Evolutionary conservation across 1,140 invertebrate species (phyloP).

Genomic region (Camponotus pennsylvanicus): DNA sequence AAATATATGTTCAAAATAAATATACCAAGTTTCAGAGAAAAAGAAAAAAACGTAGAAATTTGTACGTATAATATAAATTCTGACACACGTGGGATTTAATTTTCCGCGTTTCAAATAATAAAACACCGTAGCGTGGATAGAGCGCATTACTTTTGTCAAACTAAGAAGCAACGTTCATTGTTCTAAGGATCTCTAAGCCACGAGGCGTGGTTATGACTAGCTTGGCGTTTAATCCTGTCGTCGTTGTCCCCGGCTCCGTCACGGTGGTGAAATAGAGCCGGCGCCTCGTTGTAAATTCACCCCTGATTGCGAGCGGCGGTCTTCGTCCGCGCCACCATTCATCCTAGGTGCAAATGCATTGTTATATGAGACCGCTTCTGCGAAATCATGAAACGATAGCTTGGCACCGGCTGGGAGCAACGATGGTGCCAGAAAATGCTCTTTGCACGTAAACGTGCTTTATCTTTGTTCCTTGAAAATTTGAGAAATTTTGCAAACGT

Average conservation of each 20-base stretch:
- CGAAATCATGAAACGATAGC: constrained; percentile 68
- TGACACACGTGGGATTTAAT: constrained; percentile 13
- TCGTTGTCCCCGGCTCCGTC: constrained; percentile 68
- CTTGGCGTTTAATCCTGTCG: constrained; percentile 65
- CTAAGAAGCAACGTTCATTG: constrained; percentile 50
- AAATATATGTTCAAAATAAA: not conserved
- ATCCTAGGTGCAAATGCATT: constrained; percentile 54
- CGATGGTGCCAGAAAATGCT: constrained; percentile 45
- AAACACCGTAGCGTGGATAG: not conserved
- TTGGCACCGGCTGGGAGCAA: constrained; percentile 50
- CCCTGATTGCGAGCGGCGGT: constrained; percentile 68
- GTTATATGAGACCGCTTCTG: constrained; percentile 72
- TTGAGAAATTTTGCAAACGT: not conserved
- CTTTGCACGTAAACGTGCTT: constrained; percentile 45
- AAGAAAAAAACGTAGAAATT: not conserved
- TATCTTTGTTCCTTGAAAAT: constrained; percentile 4
- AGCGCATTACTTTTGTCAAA: constrained; percentile 50
- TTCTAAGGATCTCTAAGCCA: constrained; percentile 65
- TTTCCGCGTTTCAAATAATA: constrained; percentile 32
- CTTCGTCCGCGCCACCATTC: constrained; percentile 59
- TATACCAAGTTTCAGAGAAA: not conserved
- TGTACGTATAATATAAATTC: not conserved
- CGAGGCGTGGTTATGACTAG: constrained; percentile 65
- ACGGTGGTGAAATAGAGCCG: constrained; percentile 64
- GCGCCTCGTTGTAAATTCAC: constrained; percentile 65